Evolutionary conservation across 2,797 vertebrate genomes (phyloP).

Genomic region (Borostomias antarcticus): DNA sequence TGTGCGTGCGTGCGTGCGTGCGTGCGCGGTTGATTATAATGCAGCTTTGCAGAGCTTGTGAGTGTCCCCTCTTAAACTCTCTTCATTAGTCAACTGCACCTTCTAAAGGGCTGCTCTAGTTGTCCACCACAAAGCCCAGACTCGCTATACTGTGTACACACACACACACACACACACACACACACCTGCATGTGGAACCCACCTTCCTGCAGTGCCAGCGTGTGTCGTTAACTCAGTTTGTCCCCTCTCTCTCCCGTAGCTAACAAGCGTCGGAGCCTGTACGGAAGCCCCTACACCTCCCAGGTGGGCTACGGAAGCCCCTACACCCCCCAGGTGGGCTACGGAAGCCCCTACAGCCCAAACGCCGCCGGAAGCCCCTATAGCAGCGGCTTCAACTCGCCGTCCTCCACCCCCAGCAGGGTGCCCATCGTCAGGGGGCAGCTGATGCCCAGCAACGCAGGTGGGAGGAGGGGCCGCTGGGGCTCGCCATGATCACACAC

Average conservation of each 20-base stretch:
- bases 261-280: constrained; percentile 91
- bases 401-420: constrained; percentile 90
- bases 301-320: constrained; percentile 81
- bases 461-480: too few relatives aligned
- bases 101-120: too few relatives aligned
- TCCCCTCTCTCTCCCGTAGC: constrained; percentile 67
- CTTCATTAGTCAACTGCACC: too few relatives aligned
- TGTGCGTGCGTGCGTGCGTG: neutral
- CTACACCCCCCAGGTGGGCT: constrained; percentile 82
- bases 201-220: too few relatives aligned
- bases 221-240: too few relatives aligned
- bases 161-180: too few relatives aligned
- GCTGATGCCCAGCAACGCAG: constrained; percentile 87
- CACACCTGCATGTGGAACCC: too few relatives aligned
- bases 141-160: too few relatives aligned
- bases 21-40: too few relatives aligned
- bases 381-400: constrained; percentile 95
- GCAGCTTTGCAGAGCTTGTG: neutral
- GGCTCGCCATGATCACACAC: too few relatives aligned
- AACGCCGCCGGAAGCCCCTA: constrained; percentile 91
- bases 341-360: constrained; percentile 87
- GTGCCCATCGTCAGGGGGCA: constrained; percentile 91
- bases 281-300: constrained; percentile 86
- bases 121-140: too few relatives aligned
- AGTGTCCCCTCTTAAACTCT: too few relatives aligned